Conservation (phyloP, 2,888 invertebrate genomes). For the Girardia tigrina region DNA sequence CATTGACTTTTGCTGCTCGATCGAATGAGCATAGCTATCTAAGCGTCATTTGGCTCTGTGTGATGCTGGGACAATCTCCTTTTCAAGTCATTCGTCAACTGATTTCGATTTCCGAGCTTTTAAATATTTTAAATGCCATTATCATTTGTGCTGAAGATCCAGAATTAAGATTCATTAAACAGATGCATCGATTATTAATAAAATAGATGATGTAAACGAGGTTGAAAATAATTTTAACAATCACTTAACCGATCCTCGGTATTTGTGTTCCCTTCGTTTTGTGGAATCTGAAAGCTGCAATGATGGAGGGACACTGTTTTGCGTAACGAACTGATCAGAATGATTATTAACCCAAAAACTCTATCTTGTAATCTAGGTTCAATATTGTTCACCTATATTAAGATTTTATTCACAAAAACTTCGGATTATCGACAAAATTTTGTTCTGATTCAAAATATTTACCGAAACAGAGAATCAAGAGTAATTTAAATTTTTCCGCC, state of each 20-base stretch:
- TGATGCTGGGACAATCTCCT: not conserved
- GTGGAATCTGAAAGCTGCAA: conserved; percentile 13
- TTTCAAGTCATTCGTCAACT: not conserved
- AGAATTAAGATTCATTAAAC: not conserved
- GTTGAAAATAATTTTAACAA: not conserved
- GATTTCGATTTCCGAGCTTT: not conserved
- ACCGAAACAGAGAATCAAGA: not conserved
- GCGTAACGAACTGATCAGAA: not conserved
- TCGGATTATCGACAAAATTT: not conserved
- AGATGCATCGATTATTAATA: not conserved
- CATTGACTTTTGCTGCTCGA: not conserved
- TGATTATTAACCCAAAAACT: not conserved
- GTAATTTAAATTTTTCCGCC: too few species aligned
- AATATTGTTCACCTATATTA: not conserved
- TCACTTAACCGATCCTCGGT: not conserved
- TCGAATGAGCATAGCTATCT: not conserved
- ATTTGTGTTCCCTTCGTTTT: not conserved
- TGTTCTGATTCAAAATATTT: not conserved
- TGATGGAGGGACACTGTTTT: not conserved
- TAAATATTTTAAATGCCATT: not conserved
- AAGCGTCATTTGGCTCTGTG: not conserved
- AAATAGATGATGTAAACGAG: not conserved
- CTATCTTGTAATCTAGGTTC: not conserved
- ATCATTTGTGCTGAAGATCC: not conserved
- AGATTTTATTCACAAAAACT: not conserved